A percentile compares a stretch with the other conserved stretches of the same genome.
Evolutionary conservation across 1,140 invertebrate species (phyloP).

Genomic region (Drosophila paulistorum): DNA sequence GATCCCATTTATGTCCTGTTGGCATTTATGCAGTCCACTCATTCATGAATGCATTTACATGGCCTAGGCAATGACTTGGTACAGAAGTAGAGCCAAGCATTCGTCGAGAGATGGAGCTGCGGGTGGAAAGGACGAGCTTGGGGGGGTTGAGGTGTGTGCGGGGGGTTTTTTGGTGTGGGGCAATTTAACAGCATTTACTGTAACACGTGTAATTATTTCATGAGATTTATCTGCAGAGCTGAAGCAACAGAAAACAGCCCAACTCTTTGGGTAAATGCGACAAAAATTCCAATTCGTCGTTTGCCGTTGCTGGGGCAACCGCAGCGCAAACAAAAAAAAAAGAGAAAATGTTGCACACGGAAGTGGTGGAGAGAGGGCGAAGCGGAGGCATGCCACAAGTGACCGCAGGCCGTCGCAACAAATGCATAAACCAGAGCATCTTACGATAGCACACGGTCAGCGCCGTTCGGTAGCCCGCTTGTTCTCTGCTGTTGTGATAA

Average conservation of each 20-base stretch:
- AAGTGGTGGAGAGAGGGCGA: neutral
- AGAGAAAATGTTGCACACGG: conserved; percentile 4
- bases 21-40: conserved; percentile 71
- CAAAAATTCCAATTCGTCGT: conserved; percentile 79
- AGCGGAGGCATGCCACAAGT: conserved; percentile 66
- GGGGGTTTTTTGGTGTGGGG: conserved; percentile 20
- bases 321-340: conserved; percentile 61
- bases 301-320: conserved; percentile 52
- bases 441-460: conserved; percentile 44
- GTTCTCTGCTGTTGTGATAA: conserved; percentile 56
- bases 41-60: conserved; percentile 80
- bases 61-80: conserved; percentile 33
- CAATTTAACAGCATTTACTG: conserved; percentile 82
- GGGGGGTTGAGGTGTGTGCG: neutral
- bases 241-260: conserved; percentile 32
- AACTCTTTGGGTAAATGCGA: conserved; percentile 81
- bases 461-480: neutral
- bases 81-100: neutral
- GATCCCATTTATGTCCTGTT: conserved; percentile 42
- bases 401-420: conserved; percentile 53
- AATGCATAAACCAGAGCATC: conserved; percentile 69
- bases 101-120: conserved; percentile 5
- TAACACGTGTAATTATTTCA: conserved; percentile 83
- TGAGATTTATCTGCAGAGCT: conserved; percentile 83
- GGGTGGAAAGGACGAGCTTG: neutral